These are phyloP conservation scores for Bombus superbus DNA, from an alignment of 1,140 invertebrate genomes.

Conservation along the genomic window DNA sequence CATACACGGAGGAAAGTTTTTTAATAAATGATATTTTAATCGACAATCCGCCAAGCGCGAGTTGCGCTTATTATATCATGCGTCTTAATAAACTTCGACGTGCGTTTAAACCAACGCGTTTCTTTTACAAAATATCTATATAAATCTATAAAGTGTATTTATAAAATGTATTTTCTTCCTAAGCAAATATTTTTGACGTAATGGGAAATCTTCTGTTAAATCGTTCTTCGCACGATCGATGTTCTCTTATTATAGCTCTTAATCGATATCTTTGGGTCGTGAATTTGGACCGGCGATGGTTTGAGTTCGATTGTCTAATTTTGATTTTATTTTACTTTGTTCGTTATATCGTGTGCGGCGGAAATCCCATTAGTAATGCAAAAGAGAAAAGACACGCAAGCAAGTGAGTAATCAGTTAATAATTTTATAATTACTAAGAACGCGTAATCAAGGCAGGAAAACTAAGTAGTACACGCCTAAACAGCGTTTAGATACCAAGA, in stretches of 20 bases:
- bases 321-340: no score
- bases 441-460: no score
- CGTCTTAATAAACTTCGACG: neutral
- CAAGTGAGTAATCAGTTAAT: no score
- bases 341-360: no score
- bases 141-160: neutral
- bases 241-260: neutral
- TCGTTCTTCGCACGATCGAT: neutral
- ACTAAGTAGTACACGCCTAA: no score
- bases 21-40: slow-evolving; percentile 13
- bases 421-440: no score
- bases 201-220: neutral
- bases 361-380: no score
- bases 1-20: neutral
- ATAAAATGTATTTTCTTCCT: neutral
- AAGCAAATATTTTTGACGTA: no score
- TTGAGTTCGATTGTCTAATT: neutral
- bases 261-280: neutral
- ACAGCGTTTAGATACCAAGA: no score
- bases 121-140: neutral
- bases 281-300: neutral
- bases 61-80: no score
- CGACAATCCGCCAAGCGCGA: neutral
- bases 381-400: no score
- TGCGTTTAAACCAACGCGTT: neutral